A percentile compares a stretch with the other conserved stretches of the same genome.
Evolutionary conservation across 2,797 vertebrate genomes (phyloP).

Genomic region (Lepus townsendii): DNA sequence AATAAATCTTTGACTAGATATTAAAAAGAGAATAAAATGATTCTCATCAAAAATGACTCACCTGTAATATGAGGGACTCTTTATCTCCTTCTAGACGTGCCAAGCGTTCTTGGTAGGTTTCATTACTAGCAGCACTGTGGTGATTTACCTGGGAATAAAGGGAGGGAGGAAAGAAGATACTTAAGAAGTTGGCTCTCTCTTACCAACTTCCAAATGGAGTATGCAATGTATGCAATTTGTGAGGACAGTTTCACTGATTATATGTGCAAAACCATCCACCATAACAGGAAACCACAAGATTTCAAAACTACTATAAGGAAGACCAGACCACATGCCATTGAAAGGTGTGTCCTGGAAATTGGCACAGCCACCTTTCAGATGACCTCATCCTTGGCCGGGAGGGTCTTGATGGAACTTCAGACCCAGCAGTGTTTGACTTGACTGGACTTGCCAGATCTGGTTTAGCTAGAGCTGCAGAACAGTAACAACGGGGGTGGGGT

Average conservation of each 20-base stretch:
- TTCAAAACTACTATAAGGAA: slow-evolving; percentile 68
- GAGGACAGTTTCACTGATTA: slow-evolving; percentile 57
- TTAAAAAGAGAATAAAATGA: background rate
- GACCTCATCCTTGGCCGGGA: slow-evolving; percentile 74
- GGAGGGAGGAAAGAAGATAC: background rate
- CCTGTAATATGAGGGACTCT: slow-evolving; percentile 97
- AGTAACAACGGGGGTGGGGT: background rate
- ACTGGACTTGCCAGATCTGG: slow-evolving; percentile 44
- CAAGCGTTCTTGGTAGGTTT: slow-evolving; percentile 96
- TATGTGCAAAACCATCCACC: slow-evolving; percentile 64
- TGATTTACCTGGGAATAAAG: slow-evolving; percentile 92
- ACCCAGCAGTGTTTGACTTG: slow-evolving; percentile 3
- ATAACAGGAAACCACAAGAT: slow-evolving; percentile 71
- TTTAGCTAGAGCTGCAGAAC: background rate
- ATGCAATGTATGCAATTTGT: slow-evolving; percentile 3
- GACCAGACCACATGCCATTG: slow-evolving; percentile 73
- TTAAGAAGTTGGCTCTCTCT: slow-evolving; percentile 59
- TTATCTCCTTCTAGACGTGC: slow-evolving; percentile 97
- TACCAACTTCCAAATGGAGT: slow-evolving; percentile 50
- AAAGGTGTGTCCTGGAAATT: slow-evolving; percentile 71
- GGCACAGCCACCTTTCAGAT: slow-evolving; percentile 52
- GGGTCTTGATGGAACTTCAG: slow-evolving; percentile 7
- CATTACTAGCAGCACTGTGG: slow-evolving; percentile 90
- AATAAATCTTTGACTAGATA: too few relatives aligned
- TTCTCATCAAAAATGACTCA: slow-evolving; percentile 82